A percentile compares a stretch with the other conserved stretches of the same genome.
phyloP scores from a whole-genome alignment of 1,140 invertebrate genomes.

The Holcopasites calliopsidis region DNA sequence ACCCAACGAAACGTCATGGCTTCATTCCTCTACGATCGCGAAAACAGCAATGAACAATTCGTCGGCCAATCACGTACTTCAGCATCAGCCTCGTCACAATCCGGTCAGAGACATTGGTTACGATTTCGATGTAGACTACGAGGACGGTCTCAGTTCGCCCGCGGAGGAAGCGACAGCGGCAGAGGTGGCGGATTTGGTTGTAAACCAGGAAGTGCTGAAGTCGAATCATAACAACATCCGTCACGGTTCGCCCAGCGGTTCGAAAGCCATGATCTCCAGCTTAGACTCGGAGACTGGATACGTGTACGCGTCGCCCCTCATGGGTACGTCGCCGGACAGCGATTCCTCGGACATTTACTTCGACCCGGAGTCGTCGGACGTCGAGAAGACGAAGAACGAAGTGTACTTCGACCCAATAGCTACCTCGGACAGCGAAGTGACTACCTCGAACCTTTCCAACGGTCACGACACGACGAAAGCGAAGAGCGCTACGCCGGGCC shows the following conservation, averaged over 20 bases:
- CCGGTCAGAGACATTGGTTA: conserved; percentile 80
- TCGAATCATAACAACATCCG: conserved; percentile 58
- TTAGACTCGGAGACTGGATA: conserved; percentile 79
- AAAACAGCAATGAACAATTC: conserved; percentile 51
- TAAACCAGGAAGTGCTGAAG: conserved; percentile 56
- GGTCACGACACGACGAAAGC: not conserved
- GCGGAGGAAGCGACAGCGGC: conserved; percentile 81
- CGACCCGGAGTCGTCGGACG: conserved; percentile 78
- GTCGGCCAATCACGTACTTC: conserved; percentile 66
- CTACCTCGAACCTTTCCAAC: conserved; percentile 39
- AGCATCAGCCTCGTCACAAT: conserved; percentile 77
- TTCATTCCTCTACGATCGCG: conserved; percentile 55
- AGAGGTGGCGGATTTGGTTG: conserved; percentile 59
- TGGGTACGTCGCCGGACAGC: conserved; percentile 69
- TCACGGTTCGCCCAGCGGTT: conserved; percentile 64
- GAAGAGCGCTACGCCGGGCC: not conserved
- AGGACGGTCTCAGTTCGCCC: conserved; percentile 82
- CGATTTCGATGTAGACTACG: conserved; percentile 83
- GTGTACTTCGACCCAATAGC: conserved; percentile 65
- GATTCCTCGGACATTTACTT: conserved; percentile 81
- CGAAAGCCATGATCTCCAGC: conserved; percentile 67
- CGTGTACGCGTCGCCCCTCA: conserved; percentile 72
- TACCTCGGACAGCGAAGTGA: conserved; percentile 65
- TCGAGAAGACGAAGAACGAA: conserved; percentile 65
- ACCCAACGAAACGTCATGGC: conserved; percentile 66